These are phyloP conservation scores for Campylorhamphus procurvoides DNA, from an alignment of 2,113 vertebrate genomes.

Conservation along the genomic window DNA sequence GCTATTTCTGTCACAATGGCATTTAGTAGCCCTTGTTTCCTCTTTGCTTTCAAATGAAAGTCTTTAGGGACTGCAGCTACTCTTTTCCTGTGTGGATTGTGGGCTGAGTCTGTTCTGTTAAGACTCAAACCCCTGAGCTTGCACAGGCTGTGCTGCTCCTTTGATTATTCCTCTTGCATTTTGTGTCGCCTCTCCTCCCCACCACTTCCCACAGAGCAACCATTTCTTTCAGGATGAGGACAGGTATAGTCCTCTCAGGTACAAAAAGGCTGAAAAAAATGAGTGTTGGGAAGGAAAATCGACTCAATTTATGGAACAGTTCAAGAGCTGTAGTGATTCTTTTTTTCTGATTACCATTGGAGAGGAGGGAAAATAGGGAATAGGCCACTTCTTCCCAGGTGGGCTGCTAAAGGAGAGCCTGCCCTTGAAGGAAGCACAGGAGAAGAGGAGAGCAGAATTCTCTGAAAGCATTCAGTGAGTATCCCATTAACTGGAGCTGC, in stretches of 20 bases:
- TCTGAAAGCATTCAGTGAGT: neutral
- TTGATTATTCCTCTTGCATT: neutral
- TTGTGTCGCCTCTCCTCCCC: neutral
- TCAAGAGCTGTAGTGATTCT: neutral
- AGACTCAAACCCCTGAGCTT: neutral
- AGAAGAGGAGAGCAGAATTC: neutral
- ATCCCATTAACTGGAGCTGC: neutral
- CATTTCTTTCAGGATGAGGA: neutral
- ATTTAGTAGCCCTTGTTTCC: conserved; percentile 45
- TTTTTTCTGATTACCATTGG: neutral
- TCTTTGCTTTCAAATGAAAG: conserved; percentile 20
- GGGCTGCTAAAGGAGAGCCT: neutral
- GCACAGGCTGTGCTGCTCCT: neutral
- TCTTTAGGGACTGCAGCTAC: conserved; percentile 1
- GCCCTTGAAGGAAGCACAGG: neutral
- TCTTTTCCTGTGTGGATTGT: neutral
- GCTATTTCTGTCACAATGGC: conserved; percentile 59
- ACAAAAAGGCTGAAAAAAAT: neutral
- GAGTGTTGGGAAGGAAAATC: neutral
- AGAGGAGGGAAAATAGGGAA: neutral
- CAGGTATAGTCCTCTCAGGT: neutral
- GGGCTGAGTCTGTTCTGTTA: conserved; percentile 1
- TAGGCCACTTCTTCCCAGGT: neutral
- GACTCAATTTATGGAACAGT: neutral
- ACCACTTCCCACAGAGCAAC: neutral